phyloP scores from a whole-genome alignment of 1,140 invertebrate species.

The Aphaenogaster ashmeadi region DNA sequence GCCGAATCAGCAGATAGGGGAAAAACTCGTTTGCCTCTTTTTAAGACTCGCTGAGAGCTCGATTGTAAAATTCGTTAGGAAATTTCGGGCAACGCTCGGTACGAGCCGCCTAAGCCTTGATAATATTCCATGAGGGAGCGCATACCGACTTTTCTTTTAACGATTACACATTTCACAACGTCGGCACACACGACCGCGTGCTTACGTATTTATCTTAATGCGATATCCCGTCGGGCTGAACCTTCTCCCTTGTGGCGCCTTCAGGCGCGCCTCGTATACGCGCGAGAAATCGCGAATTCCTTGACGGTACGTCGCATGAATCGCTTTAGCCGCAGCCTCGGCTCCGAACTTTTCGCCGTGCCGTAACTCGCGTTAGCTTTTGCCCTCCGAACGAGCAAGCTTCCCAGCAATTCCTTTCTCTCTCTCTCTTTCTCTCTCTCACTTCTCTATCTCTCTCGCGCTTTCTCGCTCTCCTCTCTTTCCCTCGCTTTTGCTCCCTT shows the following conservation, averaged over 20 bases:
- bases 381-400: conserved; percentile 59
- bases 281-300: conserved; percentile 73
- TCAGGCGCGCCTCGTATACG: conserved; percentile 41
- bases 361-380: conserved; percentile 69
- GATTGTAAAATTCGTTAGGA: conserved; percentile 27
- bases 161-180: conserved; percentile 62
- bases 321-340: conserved; percentile 68
- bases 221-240: conserved; percentile 51
- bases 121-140: conserved; percentile 31
- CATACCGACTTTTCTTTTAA: conserved; percentile 61
- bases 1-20: background rate
- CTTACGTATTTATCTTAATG: conserved; percentile 75
- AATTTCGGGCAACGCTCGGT: conserved; percentile 20
- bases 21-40: background rate
- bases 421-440: conserved; percentile 3
- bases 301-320: conserved; percentile 65
- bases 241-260: conserved; percentile 49
- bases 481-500: conserved; percentile 12
- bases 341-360: conserved; percentile 64
- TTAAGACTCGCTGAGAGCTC: background rate
- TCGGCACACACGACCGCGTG: conserved; percentile 46
- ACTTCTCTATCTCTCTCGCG: too few relatives aligned
- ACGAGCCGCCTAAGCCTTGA: background rate
- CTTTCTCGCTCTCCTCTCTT: background rate
- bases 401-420: conserved; percentile 49